phyloP scores from a whole-genome alignment of 2,888 invertebrate genomes.

The Muschampia plurimacula region DNA sequence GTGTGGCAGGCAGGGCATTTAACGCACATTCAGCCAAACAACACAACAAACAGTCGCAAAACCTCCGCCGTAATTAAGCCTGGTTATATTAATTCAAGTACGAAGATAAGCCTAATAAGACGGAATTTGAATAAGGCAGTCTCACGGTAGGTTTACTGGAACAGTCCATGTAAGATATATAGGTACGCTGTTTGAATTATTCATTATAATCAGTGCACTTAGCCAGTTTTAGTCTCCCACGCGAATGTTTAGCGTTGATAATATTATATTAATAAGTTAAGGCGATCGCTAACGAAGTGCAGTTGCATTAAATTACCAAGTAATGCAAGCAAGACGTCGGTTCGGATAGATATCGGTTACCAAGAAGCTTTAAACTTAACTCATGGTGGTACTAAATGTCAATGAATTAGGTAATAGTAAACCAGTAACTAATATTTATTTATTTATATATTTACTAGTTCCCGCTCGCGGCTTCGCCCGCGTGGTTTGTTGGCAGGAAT shows the following conservation, averaged over 20 bases:
- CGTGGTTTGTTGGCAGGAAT: too few species aligned
- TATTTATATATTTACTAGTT: too few species aligned
- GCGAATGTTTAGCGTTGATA: conserved; percentile 43
- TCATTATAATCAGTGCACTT: conserved; percentile 81
- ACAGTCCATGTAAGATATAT: conserved; percentile 47
- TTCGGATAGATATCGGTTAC: not conserved
- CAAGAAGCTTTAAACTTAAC: too few species aligned
- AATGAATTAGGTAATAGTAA: too few species aligned
- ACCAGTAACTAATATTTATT: too few species aligned
- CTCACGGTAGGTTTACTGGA: conserved; percentile 34
- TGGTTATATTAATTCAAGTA: conserved; percentile 31
- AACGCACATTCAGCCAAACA: too few species aligned
- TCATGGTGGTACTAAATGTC: too few species aligned
- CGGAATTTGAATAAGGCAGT: conserved; percentile 38
- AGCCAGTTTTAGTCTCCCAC: conserved; percentile 54
- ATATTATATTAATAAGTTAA: conserved; percentile 40
- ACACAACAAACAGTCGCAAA: conserved; percentile 14
- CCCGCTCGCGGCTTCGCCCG: too few species aligned
- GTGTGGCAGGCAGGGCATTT: too few species aligned
- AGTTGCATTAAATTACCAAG: conserved; percentile 21
- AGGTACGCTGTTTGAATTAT: conserved; percentile 70
- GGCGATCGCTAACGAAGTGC: conserved; percentile 26
- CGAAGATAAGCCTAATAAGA: conserved; percentile 37
- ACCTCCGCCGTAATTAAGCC: conserved; percentile 29
- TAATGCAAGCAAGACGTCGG: not conserved